Evolutionary conservation across 2,113 vertebrate species (phyloP).

Genomic region (Ceuthmochares aereus): DNA sequence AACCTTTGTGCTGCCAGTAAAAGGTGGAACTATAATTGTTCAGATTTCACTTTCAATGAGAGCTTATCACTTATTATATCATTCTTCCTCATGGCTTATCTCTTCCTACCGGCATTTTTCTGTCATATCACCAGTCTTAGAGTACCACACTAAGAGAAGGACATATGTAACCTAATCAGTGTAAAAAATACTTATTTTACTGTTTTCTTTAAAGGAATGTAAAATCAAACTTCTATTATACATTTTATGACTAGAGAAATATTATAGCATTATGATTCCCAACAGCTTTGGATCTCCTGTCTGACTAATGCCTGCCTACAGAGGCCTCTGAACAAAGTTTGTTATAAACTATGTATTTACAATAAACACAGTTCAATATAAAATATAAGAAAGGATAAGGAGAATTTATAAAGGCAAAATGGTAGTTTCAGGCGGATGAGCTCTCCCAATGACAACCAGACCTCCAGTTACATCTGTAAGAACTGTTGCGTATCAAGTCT

Average conservation of each 20-base stretch:
- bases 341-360: conserved; percentile 22
- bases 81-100: not conserved
- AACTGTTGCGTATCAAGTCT: not conserved
- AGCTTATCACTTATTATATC: not conserved
- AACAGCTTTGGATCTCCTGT: conserved; percentile 13
- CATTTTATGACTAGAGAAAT: not conserved
- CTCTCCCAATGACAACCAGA: not conserved
- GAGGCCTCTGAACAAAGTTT: not conserved
- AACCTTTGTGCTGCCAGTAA: not conserved
- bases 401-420: not conserved
- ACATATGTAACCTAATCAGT: conserved; percentile 25
- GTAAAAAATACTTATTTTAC: not conserved
- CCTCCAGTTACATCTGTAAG: not conserved
- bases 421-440: not conserved
- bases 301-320: conserved; percentile 50
- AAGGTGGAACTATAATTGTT: not conserved
- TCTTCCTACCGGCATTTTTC: conserved; percentile 18
- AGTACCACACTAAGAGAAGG: not conserved
- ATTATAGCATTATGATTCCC: not conserved
- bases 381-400: not conserved
- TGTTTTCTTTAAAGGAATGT: not conserved
- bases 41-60: conserved; percentile 26
- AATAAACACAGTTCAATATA: conserved; percentile 21
- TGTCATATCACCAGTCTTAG: not conserved
- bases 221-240: conserved; percentile 5